phyloP scores from a whole-genome alignment of 2,113 vertebrate species.

The Poeciliopsis retropinna region DNA sequence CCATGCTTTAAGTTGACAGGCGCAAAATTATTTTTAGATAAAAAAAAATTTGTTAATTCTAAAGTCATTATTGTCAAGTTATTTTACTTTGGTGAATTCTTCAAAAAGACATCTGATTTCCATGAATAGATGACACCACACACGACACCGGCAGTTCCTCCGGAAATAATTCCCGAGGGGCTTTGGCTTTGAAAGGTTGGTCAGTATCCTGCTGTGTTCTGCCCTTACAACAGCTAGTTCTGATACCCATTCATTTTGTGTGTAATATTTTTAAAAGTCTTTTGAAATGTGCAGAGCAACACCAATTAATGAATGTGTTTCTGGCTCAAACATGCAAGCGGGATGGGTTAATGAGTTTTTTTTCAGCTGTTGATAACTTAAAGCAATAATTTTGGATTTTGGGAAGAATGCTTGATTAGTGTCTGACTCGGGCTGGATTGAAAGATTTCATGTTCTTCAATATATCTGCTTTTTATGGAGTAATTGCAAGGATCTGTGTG shows the following conservation, averaged over 20 bases:
- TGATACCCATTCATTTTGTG: constrained; percentile 42
- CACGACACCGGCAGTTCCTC: constrained; percentile 33
- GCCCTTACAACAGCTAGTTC: constrained; percentile 35
- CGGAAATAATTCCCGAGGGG: constrained; percentile 39
- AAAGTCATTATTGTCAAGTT: background rate
- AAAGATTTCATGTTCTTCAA: background rate
- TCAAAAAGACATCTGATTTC: constrained; percentile 4
- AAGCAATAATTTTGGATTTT: constrained; percentile 13
- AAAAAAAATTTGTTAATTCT: background rate
- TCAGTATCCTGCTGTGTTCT: constrained; percentile 46
- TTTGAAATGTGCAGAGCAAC: constrained; percentile 14
- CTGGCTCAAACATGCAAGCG: constrained; percentile 6
- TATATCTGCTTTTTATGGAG: background rate
- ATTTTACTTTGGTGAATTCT: constrained; percentile 1
- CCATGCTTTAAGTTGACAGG: background rate
- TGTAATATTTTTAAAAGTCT: constrained; percentile 15
- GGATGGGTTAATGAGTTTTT: constrained; percentile 1
- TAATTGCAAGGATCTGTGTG: background rate
- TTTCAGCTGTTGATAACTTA: constrained; percentile 6
- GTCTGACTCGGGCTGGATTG: background rate
- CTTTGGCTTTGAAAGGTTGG: constrained; percentile 39
- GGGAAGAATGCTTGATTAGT: background rate
- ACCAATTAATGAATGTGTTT: constrained; percentile 30
- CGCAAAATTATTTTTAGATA: constrained; percentile 9
- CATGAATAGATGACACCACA: constrained; percentile 51